phyloP scores from a whole-genome alignment of 1,140 invertebrate species.

The Phocides pigmalion region DNA sequence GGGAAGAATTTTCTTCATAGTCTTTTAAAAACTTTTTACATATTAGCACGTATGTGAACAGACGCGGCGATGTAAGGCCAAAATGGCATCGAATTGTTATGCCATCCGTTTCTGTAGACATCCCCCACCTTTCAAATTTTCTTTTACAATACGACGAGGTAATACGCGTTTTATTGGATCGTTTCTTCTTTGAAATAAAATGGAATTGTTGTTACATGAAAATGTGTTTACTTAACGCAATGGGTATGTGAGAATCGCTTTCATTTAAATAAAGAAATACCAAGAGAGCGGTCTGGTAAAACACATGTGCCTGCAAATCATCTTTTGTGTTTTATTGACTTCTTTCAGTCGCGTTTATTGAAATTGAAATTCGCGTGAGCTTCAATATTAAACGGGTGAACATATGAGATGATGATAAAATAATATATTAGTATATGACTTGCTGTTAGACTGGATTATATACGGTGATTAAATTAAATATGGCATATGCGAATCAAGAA shows the following conservation, averaged over 20 bases:
- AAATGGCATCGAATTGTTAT: conserved; percentile 63
- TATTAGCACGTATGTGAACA: conserved; percentile 60
- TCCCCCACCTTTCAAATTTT: conserved; percentile 65
- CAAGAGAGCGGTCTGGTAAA: conserved; percentile 27
- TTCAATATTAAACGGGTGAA: conserved; percentile 25
- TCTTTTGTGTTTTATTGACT: conserved; percentile 33
- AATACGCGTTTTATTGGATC: conserved; percentile 68
- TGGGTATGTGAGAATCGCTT: conserved; percentile 40
- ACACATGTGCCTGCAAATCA: conserved; percentile 23
- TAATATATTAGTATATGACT: neutral
- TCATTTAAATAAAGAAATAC: conserved; percentile 43
- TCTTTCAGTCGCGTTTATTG: conserved; percentile 21
- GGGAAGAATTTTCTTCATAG: conserved; percentile 66
- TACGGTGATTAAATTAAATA: no score
- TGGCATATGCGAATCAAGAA: no score
- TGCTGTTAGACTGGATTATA: neutral
- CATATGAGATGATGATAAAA: conserved; percentile 20
- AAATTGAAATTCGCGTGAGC: conserved; percentile 33
- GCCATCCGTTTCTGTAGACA: conserved; percentile 56
- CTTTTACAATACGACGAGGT: conserved; percentile 62
- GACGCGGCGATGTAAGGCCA: conserved; percentile 51
- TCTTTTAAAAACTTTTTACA: conserved; percentile 59
- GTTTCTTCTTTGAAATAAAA: conserved; percentile 66
- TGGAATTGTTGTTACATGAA: conserved; percentile 58
- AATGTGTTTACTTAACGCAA: conserved; percentile 46